Evolutionary conservation across 2,113 vertebrate genomes (phyloP), one percentile per base, ranked within the genome.

Genomic region (Merops nubicus): DNA sequence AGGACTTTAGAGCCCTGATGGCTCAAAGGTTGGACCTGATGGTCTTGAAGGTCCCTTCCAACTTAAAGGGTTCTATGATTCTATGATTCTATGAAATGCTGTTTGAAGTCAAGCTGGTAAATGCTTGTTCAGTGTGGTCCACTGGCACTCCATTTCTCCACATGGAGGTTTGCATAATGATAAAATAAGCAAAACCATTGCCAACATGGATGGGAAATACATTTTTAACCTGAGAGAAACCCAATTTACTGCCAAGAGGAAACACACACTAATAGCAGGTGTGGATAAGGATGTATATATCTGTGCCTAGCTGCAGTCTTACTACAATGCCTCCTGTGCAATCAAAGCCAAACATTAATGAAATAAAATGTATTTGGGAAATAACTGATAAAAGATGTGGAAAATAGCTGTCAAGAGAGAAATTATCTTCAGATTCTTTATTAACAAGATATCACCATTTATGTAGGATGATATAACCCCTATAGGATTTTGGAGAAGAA

Each of bases 381-480:
- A 34, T 50, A 9, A 54, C 15, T 50, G 26, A 62, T 8, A 51
- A 91, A 81, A 67, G 20, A 67, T n/a, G n/a, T n/a, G 22, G 15
- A 62, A 62, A 34, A 48, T 11, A 36, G 18, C 11, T 38, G 22
- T 7, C 22, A 59, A 63, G 64, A 34, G 3, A 54, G 29, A 54
- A 54, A 54, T 54, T 51, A 9, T 42, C 82, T 73, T 69, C 11
- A 0, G 6, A 48, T 78, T 93, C 17, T 59, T 63, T 76, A 34
- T 34, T 69, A 63, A 34, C 0, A 12, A 50, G 9, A 3, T 65
- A 64, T 78, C 12, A 45, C 6, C n/a, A 8, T 47, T 72, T 20
- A 72, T 11, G 3, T 98, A 98, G 97, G 10, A 95, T 97, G 97
- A 97, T 3, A 42, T 34, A 80, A 76, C 7, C 22, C 9, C 17